Percentiles rank a stretch among this genome's conserved stretches.
Evolutionary conservation across 2,888 invertebrate species (phyloP).

Genomic region (Temnothorax unifasciatus): DNA sequence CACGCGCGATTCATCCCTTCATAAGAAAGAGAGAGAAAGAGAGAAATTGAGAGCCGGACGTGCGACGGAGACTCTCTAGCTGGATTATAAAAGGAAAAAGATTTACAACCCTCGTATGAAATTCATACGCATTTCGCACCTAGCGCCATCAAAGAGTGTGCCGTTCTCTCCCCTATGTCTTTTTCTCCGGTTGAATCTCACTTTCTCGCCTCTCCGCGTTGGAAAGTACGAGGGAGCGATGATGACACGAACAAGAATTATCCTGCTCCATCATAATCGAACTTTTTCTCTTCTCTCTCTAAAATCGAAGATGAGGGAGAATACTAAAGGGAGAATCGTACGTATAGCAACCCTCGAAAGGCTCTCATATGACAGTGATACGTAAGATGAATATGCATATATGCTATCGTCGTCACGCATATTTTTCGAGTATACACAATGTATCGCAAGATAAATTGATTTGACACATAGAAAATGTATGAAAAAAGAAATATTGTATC

Average conservation of each 20-base stretch:
- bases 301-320: conserved; percentile 57
- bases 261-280: conserved; percentile 74
- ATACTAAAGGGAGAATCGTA: conserved; percentile 21
- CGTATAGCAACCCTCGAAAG: conserved; percentile 1
- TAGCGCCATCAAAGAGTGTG: conserved; percentile 78
- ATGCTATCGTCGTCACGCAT: not conserved
- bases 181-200: conserved; percentile 35
- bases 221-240: conserved; percentile 69
- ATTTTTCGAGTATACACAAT: not conserved
- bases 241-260: conserved; percentile 71
- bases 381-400: conserved; percentile 2
- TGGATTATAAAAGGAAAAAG: conserved; percentile 77
- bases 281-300: conserved; percentile 71
- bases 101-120: conserved; percentile 80
- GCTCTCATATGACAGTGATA: not conserved
- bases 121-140: conserved; percentile 82
- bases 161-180: conserved; percentile 46
- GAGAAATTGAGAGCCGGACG: conserved; percentile 6
- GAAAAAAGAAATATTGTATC: not conserved
- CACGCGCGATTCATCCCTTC: conserved; percentile 64
- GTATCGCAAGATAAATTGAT: not conserved
- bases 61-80: conserved; percentile 22
- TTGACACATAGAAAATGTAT: not conserved
- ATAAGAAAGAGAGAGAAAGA: conserved; percentile 51
- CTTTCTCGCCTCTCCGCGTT: conserved; percentile 53